These are phyloP conservation scores for Geophilus truncorum DNA, from an alignment of 2,888 invertebrate species.

Conservation along the genomic window DNA sequence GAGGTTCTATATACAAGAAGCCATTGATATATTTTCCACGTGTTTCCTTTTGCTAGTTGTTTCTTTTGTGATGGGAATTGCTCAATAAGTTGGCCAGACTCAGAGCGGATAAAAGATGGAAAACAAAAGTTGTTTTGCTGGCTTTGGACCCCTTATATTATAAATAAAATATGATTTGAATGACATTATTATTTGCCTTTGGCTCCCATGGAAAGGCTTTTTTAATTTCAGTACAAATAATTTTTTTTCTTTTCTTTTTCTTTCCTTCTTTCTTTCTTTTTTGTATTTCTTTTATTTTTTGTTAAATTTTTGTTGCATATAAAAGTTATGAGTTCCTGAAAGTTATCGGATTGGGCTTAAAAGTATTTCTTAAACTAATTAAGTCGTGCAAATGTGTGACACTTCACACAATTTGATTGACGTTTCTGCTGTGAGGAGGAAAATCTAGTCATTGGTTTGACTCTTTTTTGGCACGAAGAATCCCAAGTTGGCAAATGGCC, in stretches of 20 bases:
- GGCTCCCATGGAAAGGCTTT: background rate
- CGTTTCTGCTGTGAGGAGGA: slow-evolving; percentile 18
- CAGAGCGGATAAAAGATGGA: background rate
- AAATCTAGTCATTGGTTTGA: slow-evolving; percentile 13
- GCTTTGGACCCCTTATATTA: background rate
- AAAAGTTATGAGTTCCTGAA: background rate
- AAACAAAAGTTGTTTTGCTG: background rate
- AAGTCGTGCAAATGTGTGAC: slow-evolving; percentile 14
- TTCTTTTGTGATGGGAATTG: background rate
- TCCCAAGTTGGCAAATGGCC: background rate
- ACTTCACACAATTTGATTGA: slow-evolving; percentile 11
- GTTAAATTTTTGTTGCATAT: too few species aligned
- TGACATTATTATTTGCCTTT: background rate
- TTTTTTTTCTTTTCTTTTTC: background rate
- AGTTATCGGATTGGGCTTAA: background rate
- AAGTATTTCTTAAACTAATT: slow-evolving; percentile 1
- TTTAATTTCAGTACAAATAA: background rate
- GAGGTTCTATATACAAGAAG: background rate
- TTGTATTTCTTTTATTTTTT: too few species aligned
- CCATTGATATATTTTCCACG: background rate
- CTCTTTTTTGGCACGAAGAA: slow-evolving; percentile 19
- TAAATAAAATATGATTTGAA: background rate
- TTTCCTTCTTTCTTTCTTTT: background rate
- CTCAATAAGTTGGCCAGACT: background rate
- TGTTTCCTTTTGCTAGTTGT: background rate